Evolutionary conservation across 2,888 invertebrate species (phyloP).

Genomic region (Galeruca laticollis): DNA sequence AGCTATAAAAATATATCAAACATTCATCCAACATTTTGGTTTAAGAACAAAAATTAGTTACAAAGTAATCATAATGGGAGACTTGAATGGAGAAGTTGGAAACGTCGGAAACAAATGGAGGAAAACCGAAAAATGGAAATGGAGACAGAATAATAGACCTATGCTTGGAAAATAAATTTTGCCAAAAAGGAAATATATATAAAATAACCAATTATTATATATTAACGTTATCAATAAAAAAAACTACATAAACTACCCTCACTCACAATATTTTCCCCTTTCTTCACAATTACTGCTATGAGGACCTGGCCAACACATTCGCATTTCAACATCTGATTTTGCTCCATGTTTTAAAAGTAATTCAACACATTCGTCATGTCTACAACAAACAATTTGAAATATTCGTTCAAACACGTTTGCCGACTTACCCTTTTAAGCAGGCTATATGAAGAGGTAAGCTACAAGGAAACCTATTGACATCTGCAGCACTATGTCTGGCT

Average conservation of each 20-base stretch:
- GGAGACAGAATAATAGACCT: no score
- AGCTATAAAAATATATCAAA: conserved; percentile 48
- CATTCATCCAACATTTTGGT: neutral
- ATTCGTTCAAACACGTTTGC: conserved; percentile 1
- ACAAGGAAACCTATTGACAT: conserved; percentile 79
- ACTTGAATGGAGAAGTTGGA: no score
- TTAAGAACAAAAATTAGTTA: no score
- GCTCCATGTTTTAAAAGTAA: conserved; percentile 77
- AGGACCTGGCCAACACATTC: conserved; percentile 82
- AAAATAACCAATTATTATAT: neutral
- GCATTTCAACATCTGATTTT: conserved; percentile 77
- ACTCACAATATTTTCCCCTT: conserved; percentile 73
- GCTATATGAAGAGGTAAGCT: conserved; percentile 82
- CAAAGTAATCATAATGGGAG: no score
- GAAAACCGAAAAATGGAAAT: no score
- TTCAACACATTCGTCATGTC: conserved; percentile 78
- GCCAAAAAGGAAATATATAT: no score
- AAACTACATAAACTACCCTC: neutral
- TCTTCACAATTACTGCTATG: conserved; percentile 80
- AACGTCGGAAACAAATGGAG: no score
- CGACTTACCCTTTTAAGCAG: conserved; percentile 73
- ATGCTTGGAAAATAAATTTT: no score
- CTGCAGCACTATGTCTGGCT: conserved; percentile 72
- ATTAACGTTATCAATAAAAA: neutral
- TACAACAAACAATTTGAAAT: conserved; percentile 52